A percentile compares a stretch with the other conserved stretches of the same genome.
These are phyloP conservation scores for Noctua pronuba DNA, from an alignment of 2,888 invertebrate species.

Conservation along the genomic window DNA sequence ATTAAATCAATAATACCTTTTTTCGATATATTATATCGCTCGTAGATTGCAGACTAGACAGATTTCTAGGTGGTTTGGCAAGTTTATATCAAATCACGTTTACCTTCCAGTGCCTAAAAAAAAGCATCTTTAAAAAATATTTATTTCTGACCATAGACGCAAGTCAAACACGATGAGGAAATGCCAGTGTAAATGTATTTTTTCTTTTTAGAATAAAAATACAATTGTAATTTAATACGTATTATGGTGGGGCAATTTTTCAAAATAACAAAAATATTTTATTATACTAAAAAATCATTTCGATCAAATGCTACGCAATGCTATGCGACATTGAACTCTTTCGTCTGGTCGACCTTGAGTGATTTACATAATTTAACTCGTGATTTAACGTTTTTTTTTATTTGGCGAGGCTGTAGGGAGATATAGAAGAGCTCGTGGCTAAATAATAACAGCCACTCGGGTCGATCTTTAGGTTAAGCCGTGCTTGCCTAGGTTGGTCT, in stretches of 20 bases:
- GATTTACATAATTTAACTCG: constrained; percentile 21
- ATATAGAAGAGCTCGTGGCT: no score
- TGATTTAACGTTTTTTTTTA: not conserved
- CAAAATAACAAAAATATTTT: not conserved
- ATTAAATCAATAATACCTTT: not conserved
- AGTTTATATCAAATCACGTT: not conserved
- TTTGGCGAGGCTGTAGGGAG: no score
- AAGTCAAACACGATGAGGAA: not conserved
- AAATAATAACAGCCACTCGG: no score
- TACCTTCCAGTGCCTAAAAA: not conserved
- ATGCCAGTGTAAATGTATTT: not conserved
- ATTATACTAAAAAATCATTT: not conserved
- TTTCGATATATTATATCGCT: no score
- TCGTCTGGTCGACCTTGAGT: constrained; percentile 5
- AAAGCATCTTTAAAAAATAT: not conserved
- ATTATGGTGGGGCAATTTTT: not conserved
- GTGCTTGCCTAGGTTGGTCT: no score
- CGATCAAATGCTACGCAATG: not conserved
- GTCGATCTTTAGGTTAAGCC: no score
- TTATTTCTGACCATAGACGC: not conserved
- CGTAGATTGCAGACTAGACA: not conserved
- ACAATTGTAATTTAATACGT: not conserved
- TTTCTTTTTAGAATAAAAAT: not conserved
- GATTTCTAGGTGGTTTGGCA: not conserved
- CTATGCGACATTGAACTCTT: constrained; percentile 30